Evolutionary conservation across 2,888 invertebrate genomes (phyloP), one percentile per base, ranked within the genome.

Genomic region (Cenopis cana): DNA sequence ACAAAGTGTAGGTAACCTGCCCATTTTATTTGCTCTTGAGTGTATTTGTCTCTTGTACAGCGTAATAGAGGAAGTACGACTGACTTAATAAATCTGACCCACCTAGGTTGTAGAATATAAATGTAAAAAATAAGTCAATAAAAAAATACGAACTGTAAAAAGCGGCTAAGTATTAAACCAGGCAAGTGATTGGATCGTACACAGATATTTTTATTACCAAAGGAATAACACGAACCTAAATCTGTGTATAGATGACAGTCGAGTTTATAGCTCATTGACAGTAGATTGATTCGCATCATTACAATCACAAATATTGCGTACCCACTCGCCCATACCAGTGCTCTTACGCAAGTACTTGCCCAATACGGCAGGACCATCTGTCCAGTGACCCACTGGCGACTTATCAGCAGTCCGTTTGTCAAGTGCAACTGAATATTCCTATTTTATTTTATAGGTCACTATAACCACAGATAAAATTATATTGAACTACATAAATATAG

Each of bases 361-460:
- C 74, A 75, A 82, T 82, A 82, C 77, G 82, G 83, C 55, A 67
- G 71, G 70, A 73, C 77, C 80, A 81, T 79, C 77, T 79, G 82
- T 76, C 72, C 79, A 76, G 36, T 82, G 85, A 85, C 85, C 84
- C 76, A 84, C 78, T 84, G 78, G 5, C 68, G 38, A 60, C 55
- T 61, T 60, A 61, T 68, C 60, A 71, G 55, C 20, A n/a, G 61
- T 18, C 68, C 52, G 17, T 38, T 14, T 41, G 55, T 54, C 29
- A 24, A 41, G 24, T 55, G 61, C 68, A 46, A 36, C 68, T 62
- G 33, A 49, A 29, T 46, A 29, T 14, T 11, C 33, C 1, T 54
- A 38, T 54, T 62, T 54, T 50, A 49, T 6, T 61, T 54, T 54
- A 20, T 61, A 33, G 29, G 24, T 38, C 38, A 54, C 62, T 38